Conservation (phyloP, 2,888 invertebrate genomes). For the Drosophila siamana region DNA sequence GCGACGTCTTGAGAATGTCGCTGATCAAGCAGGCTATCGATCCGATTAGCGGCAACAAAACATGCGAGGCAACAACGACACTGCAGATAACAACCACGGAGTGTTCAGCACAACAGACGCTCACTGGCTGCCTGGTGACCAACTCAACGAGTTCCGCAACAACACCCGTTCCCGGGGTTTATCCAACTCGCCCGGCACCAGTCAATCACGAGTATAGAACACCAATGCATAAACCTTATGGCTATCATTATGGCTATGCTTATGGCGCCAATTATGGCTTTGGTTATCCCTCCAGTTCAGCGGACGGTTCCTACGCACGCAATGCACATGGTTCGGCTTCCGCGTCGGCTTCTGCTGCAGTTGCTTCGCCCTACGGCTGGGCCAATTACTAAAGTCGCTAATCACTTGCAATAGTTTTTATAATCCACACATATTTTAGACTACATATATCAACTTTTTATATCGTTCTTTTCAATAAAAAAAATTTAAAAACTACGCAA, state of each 20-base stretch:
- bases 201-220: neutral
- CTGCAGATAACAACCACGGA: conserved; percentile 22
- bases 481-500: neutral
- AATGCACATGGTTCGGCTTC: neutral
- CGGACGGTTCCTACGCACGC: neutral
- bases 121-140: conserved; percentile 32
- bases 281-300: neutral
- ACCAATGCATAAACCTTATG: conserved; percentile 14
- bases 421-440: neutral
- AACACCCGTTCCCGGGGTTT: neutral
- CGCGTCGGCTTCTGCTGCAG: conserved; percentile 3
- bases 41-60: conserved; percentile 24
- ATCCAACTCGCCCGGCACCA: neutral
- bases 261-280: neutral
- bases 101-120: conserved; percentile 4
- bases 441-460: neutral
- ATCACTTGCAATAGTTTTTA: conserved; percentile 3
- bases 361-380: conserved; percentile 13
- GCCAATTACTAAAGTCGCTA: neutral
- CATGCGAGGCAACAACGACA: conserved; percentile 18
- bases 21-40: conserved; percentile 25
- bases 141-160: conserved; percentile 4
- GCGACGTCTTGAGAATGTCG: conserved; percentile 19
- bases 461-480: neutral
- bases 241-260: conserved; percentile 12